Conservation (phyloP, 2,888 invertebrate species). For the Saturnia pavonia region DNA sequence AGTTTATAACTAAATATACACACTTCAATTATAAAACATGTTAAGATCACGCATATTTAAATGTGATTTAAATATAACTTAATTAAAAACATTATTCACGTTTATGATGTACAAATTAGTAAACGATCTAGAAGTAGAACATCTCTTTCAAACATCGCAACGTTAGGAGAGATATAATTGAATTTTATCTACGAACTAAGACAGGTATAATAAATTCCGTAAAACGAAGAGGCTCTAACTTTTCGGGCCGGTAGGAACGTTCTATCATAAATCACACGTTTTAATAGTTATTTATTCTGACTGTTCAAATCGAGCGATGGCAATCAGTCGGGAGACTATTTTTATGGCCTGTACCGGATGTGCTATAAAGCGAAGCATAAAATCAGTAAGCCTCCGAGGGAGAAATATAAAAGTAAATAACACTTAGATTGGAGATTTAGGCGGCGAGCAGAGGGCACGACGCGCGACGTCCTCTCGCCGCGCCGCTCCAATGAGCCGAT, state of each 20-base stretch:
- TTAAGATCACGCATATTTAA: too few relatives aligned
- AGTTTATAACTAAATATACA: too few relatives aligned
- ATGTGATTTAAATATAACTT: too few relatives aligned
- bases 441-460: constrained; percentile 47
- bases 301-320: constrained; percentile 64
- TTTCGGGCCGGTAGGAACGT: constrained; percentile 42
- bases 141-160: background rate
- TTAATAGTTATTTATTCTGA: constrained; percentile 72
- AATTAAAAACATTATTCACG: background rate
- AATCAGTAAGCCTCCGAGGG: constrained; percentile 71
- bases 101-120: background rate
- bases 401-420: constrained; percentile 77
- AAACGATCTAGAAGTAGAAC: background rate
- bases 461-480: constrained; percentile 45
- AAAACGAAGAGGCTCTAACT: constrained; percentile 20
- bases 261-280: constrained; percentile 61
- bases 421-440: constrained; percentile 72
- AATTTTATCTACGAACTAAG: constrained; percentile 21
- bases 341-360: constrained; percentile 74
- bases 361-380: constrained; percentile 75
- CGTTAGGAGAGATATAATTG: constrained; percentile 14
- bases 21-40: too few relatives aligned
- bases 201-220: constrained; percentile 15
- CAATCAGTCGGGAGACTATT: constrained; percentile 74
- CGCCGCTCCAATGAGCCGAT: constrained; percentile 52